phyloP scores from a whole-genome alignment of 2,113 vertebrate species.

The Orycteropus afer region DNA sequence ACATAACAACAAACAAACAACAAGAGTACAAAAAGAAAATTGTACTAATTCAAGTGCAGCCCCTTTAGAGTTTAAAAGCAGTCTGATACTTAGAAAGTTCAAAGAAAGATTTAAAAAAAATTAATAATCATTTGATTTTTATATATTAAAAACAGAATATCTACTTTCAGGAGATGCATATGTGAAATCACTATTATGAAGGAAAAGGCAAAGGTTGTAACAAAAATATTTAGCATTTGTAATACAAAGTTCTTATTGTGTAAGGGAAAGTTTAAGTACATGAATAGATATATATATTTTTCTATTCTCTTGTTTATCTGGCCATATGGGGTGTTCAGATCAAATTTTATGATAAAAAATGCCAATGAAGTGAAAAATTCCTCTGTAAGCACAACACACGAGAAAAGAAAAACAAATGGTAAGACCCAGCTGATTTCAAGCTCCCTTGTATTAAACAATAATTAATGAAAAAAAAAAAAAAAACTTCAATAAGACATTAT shows the following conservation, averaged over 20 bases:
- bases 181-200: background rate
- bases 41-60: background rate
- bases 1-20: too few relatives aligned
- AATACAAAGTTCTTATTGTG: background rate
- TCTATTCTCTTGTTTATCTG: background rate
- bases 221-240: background rate
- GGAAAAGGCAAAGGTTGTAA: background rate
- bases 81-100: background rate
- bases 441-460: background rate
- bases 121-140: background rate
- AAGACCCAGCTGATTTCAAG: background rate
- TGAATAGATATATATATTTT: background rate
- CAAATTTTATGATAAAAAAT: background rate
- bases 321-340: background rate
- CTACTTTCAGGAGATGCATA: background rate
- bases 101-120: background rate
- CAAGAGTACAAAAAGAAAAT: background rate
- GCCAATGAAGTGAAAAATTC: background rate
- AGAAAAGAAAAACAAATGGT: background rate
- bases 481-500: background rate
- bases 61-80: background rate
- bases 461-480: constrained; percentile 23
- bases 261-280: background rate
- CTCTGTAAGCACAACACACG: background rate
- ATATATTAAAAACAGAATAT: background rate